Conservation (phyloP, 2,113 vertebrate genomes). For the Neotoma lepida region DNA sequence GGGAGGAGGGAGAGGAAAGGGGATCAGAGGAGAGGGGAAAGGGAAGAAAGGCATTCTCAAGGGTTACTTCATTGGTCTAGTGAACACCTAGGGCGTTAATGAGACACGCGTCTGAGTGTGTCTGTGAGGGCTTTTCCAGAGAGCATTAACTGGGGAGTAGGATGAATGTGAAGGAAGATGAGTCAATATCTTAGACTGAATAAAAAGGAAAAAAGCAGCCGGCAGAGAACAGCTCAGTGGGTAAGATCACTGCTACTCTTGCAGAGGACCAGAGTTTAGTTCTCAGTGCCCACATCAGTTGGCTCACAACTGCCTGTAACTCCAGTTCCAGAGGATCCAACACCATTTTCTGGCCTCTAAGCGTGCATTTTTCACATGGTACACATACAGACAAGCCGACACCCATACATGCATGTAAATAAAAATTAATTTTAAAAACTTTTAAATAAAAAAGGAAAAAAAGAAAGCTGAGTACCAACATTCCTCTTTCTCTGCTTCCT, state of each 20-base stretch:
- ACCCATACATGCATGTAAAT: neutral
- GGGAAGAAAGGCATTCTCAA: neutral
- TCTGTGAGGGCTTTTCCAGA: neutral
- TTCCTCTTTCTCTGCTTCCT: neutral
- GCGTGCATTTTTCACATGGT: neutral
- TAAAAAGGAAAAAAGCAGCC: neutral
- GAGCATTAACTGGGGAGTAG: neutral
- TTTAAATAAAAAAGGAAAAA: neutral
- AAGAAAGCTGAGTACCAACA: neutral
- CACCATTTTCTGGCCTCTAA: neutral
- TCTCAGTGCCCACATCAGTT: neutral
- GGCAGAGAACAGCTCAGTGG: neutral
- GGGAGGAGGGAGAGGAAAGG: neutral
- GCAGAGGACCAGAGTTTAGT: neutral
- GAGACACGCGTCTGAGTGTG: neutral
- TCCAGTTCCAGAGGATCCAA: neutral
- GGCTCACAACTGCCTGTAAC: neutral
- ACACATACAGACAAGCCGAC: neutral
- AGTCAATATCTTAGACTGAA: neutral
- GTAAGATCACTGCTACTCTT: neutral
- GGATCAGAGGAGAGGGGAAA: rapidly evolving
- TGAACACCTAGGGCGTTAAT: neutral
- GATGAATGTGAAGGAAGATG: neutral
- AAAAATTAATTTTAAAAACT: neutral
- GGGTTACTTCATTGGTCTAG: neutral